Evolutionary conservation across 2,888 invertebrate species (phyloP), one percentile per base, ranked within the genome.

Genomic region (Bombylius major): DNA sequence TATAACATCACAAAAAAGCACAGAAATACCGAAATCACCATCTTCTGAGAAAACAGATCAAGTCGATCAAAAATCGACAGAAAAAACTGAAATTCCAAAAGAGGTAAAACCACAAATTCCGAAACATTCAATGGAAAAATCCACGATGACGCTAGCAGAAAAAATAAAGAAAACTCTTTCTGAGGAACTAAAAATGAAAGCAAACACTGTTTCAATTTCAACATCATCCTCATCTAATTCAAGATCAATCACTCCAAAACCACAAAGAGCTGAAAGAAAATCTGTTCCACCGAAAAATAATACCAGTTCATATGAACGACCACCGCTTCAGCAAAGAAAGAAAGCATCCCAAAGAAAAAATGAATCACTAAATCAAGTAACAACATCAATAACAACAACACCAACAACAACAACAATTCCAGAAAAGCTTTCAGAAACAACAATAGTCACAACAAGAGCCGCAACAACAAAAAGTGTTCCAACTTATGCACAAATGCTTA

Each of bases 401-500:
- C 2, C 34, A 36, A 36, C 8, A 36, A 8, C 8, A 36, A 42
- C 8, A 42, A 42, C 39, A 11, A 23, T 23, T 1, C 23, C 23
- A 23, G 23, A 23, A 23, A 23, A 23, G 23, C 23, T 23, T 1
- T 23, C 23, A 23, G 23, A 3, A 23, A 42, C 39, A 1, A 3
- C 8, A 11, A 11, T 11, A 11, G 12, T 11, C 8, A 11, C 8
- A 42, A 4, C 11, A 42, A 11, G 2, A 11, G 11, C 39, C n/a
- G 39, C n/a, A 13, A 34, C 11, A 12, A 14, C 4, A 44, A 33
- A 36, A 47, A 57, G 51, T 51, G 34, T 46, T 47, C 54, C 51
- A 8, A 61, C 56, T 42, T 61, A 58, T 54, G 61, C 61, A 47
- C 59, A 61, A 56, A 60, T 59, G 36, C 51, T 58, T n/a, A 56